A percentile compares a stretch with the other conserved stretches of the same genome.
Evolutionary conservation across 2,888 invertebrate species (phyloP).

Genomic region (Pterobdella sp.): DNA sequence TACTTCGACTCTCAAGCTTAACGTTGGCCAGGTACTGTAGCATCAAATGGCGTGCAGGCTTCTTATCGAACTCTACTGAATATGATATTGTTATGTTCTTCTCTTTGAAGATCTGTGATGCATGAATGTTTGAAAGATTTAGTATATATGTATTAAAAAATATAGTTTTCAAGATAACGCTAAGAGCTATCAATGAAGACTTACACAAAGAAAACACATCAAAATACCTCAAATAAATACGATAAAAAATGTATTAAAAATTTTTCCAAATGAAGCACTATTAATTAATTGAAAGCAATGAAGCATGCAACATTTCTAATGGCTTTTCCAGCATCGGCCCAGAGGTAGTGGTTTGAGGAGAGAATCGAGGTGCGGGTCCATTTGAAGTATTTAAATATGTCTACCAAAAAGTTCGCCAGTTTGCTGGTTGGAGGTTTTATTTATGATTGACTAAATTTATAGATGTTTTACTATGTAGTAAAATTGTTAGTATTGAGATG

Average conservation of each 20-base stretch:
- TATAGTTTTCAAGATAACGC: too few relatives aligned
- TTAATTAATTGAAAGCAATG: not conserved
- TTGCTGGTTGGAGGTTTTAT: too few relatives aligned
- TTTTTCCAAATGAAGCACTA: too few relatives aligned
- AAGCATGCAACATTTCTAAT: constrained; percentile 10
- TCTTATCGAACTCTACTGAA: constrained; percentile 26
- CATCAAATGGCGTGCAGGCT: constrained; percentile 28
- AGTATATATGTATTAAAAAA: too few relatives aligned
- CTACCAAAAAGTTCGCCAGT: constrained; percentile 32
- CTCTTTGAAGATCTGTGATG: constrained; percentile 32
- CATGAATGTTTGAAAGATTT: too few relatives aligned
- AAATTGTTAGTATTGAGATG: too few relatives aligned
- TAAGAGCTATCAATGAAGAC: too few relatives aligned
- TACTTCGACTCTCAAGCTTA: constrained; percentile 35
- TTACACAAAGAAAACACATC: too few relatives aligned
- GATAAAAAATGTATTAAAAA: constrained; percentile 12
- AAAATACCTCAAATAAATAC: not conserved
- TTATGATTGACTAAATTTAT: too few relatives aligned
- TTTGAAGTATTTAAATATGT: constrained; percentile 33
- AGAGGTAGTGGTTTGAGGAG: constrained; percentile 37
- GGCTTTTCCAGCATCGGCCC: constrained; percentile 33
- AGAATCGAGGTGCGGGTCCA: constrained; percentile 41
- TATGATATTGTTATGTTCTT: constrained; percentile 36
- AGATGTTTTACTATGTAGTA: too few relatives aligned
- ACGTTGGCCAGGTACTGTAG: constrained; percentile 29